A percentile compares a stretch with the other conserved stretches of the same genome.
These are phyloP conservation scores for Porites lutea DNA, from an alignment of 64 coral and sea anemone genomes.

Conservation along the genomic window DNA sequence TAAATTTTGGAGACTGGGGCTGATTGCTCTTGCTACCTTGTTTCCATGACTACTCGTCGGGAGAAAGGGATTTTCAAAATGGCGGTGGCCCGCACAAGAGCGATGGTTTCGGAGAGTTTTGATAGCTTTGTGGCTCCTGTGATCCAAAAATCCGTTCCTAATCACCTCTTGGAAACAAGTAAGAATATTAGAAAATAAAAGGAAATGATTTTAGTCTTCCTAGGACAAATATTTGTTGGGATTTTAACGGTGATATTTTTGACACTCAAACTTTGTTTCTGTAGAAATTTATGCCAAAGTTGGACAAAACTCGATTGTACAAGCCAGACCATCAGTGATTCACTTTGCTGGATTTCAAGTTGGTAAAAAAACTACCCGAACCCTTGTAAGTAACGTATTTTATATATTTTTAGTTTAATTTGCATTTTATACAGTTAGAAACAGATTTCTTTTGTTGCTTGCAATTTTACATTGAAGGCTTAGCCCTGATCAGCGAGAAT, in stretches of 20 bases:
- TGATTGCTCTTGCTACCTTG: conserved; percentile 19
- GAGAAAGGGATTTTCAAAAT: conserved; percentile 67
- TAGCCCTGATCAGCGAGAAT: background rate
- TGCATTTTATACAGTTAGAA: background rate
- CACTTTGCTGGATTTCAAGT: conserved; percentile 90
- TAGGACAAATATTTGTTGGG: background rate
- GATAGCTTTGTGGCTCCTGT: conserved; percentile 77
- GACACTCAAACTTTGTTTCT: conserved; percentile 19
- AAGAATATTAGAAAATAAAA: background rate
- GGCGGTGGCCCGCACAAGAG: conserved; percentile 72
- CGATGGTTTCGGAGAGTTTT: conserved; percentile 70
- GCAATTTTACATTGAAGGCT: background rate
- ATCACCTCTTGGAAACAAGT: conserved; percentile 97
- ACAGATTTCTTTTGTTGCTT: no score
- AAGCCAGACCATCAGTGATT: conserved; percentile 83
- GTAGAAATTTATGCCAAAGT: conserved; percentile 94
- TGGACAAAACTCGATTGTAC: conserved; percentile 74
- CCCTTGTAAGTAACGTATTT: conserved; percentile 59
- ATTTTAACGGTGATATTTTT: background rate
- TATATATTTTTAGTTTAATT: background rate
- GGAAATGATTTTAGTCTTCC: background rate
- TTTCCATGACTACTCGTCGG: conserved; percentile 70
- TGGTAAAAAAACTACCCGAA: conserved; percentile 75
- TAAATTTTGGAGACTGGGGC: background rate
- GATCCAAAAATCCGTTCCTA: conserved; percentile 74